Base-by-base conservation (phyloP, 2,888 invertebrate genomes). In the Aelia acuminata region DNA sequence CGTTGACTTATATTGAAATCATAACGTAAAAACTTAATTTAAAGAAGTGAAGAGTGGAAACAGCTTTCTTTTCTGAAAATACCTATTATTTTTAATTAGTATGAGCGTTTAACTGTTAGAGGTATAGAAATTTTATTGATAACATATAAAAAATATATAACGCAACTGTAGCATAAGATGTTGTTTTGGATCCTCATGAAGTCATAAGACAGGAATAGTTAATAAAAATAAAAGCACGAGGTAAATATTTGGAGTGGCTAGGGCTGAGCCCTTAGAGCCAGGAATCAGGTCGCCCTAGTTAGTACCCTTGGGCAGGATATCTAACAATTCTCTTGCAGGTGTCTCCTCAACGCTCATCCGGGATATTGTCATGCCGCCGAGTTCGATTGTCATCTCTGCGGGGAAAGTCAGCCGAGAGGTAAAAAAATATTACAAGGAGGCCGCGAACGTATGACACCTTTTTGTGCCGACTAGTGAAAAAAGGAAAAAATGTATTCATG, bases 341-440 rank as follows among this genome's bases (percentile, higher is more conserved):
- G 63, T 35, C 63, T 70, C 63, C 63, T 70, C 31, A 35, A 35
- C 31, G 20, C 63, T 70, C 63, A 70, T 70, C 63, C 63, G 63
- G 63, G 31, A 35, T 35, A 70, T 70, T 70, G 63, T 70, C 31
- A 35, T 18, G 63, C 18, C 35, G 18, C 4, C 18, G 18, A 70
- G 31, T 70, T 35, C 63, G 63, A 31, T 35, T 70, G 63, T 63
- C 18, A 70, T 35, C 15, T 35, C 63, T 63, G 26, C 18, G 26
- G 57, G 18, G 53, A 53, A 53, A 53, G 53, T 53, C 53, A 53
- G 22, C 4, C 26, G 11, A 57, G 57, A 26, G 11, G 26, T n/a
- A 26, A 26, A 53, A 53, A 57, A 26, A 26, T n/a, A n/a, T 26
- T 57, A 5, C 35, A 31, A 70, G 7, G 35, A 5, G 18, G 10